These are phyloP conservation scores for Haliclona indistincta DNA, from an alignment of 37 sponge, comb jelly and placozoan genomes.

Conservation along the genomic window DNA sequence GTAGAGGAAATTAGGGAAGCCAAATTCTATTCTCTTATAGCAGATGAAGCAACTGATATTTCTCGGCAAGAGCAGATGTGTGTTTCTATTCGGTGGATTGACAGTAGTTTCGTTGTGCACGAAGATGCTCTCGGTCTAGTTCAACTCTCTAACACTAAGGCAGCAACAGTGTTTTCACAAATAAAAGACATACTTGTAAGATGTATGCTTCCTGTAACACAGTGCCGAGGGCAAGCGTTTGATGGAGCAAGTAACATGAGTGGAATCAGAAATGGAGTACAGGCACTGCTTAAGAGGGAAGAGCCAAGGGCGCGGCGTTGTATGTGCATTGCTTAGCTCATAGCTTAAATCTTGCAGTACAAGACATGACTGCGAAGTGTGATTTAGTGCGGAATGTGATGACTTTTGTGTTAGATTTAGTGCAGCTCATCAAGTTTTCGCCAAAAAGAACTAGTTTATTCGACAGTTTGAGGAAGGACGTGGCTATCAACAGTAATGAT, in stretches of 20 bases:
- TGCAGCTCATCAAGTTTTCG: too few species aligned
- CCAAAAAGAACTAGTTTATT: too few species aligned
- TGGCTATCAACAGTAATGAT: too few species aligned
- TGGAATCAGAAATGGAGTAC: not conserved
- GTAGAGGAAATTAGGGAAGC: conserved; percentile 13
- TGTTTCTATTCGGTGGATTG: conserved; percentile 31
- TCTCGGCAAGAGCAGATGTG: conserved; percentile 24
- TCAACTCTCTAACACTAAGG: conserved; percentile 20
- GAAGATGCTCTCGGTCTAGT: conserved; percentile 42
- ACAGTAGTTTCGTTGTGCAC: conserved; percentile 9
- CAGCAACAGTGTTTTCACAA: conserved; percentile 10
- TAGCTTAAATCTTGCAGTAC: conserved; percentile 1
- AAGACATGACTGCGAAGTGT: too few species aligned
- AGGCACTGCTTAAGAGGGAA: not conserved
- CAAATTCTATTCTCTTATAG: conserved; percentile 19
- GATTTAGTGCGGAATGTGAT: too few species aligned
- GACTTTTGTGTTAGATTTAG: too few species aligned
- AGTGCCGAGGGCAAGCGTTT: not conserved
- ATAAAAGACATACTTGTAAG: conserved; percentile 8
- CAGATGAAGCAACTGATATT: conserved; percentile 43
- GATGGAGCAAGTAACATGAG: not conserved
- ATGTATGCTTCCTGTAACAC: not conserved
- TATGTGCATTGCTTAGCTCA: conserved; percentile 10
- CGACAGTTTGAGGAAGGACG: too few species aligned
- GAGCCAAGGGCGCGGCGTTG: conserved; percentile 6